Conservation (phyloP, 2,113 vertebrate species). For the Mungos mungo region DNA sequence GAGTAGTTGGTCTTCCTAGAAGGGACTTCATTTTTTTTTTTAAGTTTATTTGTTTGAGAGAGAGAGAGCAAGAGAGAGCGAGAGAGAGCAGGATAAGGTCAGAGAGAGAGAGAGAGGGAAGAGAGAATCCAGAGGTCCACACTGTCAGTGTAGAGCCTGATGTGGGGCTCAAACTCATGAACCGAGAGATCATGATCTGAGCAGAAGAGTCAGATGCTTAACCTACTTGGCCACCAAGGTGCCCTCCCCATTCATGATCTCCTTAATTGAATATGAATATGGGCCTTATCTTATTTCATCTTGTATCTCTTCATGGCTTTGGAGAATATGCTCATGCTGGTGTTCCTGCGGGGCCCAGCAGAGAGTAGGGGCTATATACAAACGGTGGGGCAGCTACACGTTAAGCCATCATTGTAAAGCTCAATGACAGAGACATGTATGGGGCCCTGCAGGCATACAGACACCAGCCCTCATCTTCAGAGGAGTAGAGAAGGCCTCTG, state of each 20-base stretch:
- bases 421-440: not conserved
- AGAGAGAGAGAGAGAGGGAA: too few relatives aligned
- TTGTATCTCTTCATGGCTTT: not conserved
- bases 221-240: too few relatives aligned
- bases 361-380: not conserved
- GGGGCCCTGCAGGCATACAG: not conserved
- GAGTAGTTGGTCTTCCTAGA: not conserved
- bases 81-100: too few relatives aligned
- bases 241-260: not conserved
- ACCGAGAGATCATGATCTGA: too few relatives aligned
- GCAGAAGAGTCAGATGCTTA: too few relatives aligned
- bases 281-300: not conserved
- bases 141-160: too few relatives aligned
- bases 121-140: too few relatives aligned
- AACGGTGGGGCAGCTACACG: not conserved
- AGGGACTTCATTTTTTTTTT: not conserved
- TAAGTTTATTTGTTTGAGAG: too few relatives aligned
- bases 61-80: too few relatives aligned
- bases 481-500: not conserved
- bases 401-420: not conserved
- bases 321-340: not conserved
- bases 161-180: too few relatives aligned
- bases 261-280: not conserved
- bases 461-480: not conserved
- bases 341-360: not conserved